Conservation (phyloP, 2,113 vertebrate genomes). For the Microcebus jonahi region DNA sequence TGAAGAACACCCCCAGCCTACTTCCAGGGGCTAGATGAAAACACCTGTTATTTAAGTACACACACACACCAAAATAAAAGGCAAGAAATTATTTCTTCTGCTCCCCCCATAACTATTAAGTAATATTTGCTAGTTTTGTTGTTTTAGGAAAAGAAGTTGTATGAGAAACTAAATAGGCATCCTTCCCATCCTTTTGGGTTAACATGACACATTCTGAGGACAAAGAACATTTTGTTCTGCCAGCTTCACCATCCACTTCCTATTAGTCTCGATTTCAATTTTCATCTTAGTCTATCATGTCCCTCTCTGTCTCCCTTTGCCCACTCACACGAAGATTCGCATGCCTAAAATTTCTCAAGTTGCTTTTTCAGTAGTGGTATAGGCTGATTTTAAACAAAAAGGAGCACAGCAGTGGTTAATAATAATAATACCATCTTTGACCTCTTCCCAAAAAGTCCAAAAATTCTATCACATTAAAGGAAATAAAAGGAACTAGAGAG, state of each 20-base stretch:
- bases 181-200: not conserved
- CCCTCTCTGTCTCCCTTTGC: not conserved
- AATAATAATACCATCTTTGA: conserved; percentile 11
- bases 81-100: not conserved
- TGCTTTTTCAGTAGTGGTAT: not conserved
- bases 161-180: not conserved
- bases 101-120: not conserved
- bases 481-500: conserved; percentile 17
- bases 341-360: not conserved
- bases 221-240: not conserved
- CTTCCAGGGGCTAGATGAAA: fast-evolving
- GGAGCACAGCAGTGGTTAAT: not conserved
- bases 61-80: not conserved
- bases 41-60: not conserved
- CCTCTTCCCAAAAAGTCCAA: not conserved
- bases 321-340: not conserved
- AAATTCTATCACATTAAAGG: conserved; percentile 35
- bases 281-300: not conserved
- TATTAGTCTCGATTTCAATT: not conserved
- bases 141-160: not conserved
- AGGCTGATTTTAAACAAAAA: conserved; percentile 36
- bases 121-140: not conserved
- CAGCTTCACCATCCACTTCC: not conserved
- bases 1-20: fast-evolving
- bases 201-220: not conserved